Percentiles rank a stretch among this genome's conserved stretches.
These are phyloP conservation scores for Streptopelia turtur DNA, from an alignment of 2,797 vertebrate species.

Conservation along the genomic window DNA sequence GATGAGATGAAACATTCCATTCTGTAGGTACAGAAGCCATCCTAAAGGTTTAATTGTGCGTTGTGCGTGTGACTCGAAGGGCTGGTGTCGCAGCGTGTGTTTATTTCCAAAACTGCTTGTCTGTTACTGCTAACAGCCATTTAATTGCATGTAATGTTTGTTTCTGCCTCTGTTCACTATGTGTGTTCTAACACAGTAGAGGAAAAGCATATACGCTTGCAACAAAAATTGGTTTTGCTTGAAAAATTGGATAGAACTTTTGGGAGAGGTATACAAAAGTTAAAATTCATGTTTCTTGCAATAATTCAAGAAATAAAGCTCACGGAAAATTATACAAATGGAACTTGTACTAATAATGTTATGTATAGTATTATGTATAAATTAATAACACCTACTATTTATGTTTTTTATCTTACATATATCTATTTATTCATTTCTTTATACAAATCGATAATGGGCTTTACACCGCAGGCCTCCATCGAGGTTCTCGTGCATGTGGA, in stretches of 20 bases:
- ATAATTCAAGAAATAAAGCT: background rate
- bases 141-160: background rate
- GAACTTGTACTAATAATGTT: background rate
- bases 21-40: background rate
- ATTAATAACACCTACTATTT: background rate
- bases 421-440: background rate
- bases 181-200: background rate
- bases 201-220: background rate
- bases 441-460: background rate
- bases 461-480: background rate
- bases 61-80: background rate
- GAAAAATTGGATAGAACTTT: background rate
- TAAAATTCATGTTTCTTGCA: background rate
- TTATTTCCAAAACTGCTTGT: background rate
- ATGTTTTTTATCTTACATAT: background rate
- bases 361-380: background rate
- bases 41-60: background rate
- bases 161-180: background rate
- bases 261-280: background rate
- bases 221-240: background rate
- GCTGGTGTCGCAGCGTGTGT: background rate
- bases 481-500: background rate
- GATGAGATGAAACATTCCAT: background rate
- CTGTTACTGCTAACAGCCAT: background rate
- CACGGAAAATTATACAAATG: background rate